A percentile compares a stretch with the other conserved stretches of the same genome.
Evolutionary conservation across 2,888 invertebrate species (phyloP).

Genomic region (Rotaria magnacalcarata): DNA sequence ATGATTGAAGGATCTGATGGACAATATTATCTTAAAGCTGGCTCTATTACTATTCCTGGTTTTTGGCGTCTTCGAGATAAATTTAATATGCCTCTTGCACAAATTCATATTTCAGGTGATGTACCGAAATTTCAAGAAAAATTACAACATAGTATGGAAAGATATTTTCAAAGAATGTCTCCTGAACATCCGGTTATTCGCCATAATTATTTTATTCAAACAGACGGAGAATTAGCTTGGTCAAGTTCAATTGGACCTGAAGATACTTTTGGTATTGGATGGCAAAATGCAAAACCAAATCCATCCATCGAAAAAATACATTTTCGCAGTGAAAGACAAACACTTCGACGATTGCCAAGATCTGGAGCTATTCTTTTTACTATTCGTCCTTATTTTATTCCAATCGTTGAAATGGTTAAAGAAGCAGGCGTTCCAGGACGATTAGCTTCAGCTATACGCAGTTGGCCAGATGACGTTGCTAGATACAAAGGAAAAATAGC

Average conservation of each 20-base stretch:
- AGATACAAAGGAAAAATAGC: neutral
- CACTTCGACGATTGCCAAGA: neutral
- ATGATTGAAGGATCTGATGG: too few species aligned
- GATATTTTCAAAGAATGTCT: neutral
- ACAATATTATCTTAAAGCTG: too few species aligned
- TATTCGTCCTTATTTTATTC: slow-evolving; percentile 2
- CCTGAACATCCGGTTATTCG: neutral
- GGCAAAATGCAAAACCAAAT: neutral
- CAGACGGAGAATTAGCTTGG: neutral
- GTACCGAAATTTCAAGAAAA: too few species aligned
- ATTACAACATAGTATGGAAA: too few species aligned
- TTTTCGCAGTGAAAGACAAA: slow-evolving; percentile 11
- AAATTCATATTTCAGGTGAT: too few species aligned
- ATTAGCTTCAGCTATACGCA: neutral
- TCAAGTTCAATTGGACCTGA: neutral
- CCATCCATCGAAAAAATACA: neutral
- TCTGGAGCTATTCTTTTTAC: neutral
- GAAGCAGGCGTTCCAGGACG: neutral
- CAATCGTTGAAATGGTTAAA: neutral
- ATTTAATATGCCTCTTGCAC: too few species aligned
- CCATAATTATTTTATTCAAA: slow-evolving; percentile 1
- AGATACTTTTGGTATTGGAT: neutral
- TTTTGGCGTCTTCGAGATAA: too few species aligned
- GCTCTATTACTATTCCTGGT: too few species aligned
- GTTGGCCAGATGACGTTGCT: neutral